Evolutionary conservation across 2,797 vertebrate genomes (phyloP).

Genomic region (Dendrocincla tyrannina): DNA sequence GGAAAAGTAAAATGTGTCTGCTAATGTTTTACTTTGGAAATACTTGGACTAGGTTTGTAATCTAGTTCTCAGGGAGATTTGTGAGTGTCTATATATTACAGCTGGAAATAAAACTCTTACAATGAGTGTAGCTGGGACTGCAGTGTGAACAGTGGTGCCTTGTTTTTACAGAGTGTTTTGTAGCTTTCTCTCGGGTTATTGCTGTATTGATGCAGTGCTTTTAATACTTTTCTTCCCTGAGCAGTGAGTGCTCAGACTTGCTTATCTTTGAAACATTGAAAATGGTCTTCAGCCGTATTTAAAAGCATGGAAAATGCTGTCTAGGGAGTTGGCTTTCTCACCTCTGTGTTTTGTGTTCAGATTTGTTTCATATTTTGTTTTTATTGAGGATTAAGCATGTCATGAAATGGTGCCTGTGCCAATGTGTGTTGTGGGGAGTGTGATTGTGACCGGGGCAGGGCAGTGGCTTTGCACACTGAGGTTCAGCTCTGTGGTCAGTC

Average conservation of each 20-base stretch:
- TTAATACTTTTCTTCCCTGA: not conserved
- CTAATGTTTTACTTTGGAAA: conserved; percentile 19
- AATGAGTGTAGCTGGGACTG: not conserved
- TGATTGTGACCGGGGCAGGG: not conserved
- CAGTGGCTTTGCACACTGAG: not conserved
- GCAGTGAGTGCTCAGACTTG: not conserved
- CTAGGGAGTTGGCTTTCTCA: conserved; percentile 14
- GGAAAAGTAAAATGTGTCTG: not conserved
- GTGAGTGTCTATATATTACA: conserved; percentile 15
- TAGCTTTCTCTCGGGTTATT: conserved; percentile 16
- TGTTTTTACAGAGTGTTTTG: conserved; percentile 46
- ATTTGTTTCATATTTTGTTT: conserved; percentile 6
- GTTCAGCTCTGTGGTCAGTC: not conserved
- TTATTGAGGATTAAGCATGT: not conserved
- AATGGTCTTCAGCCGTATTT: conserved; percentile 13
- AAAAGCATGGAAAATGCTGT: not conserved
- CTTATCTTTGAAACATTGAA: conserved; percentile 19
- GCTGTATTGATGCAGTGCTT: conserved; percentile 16
- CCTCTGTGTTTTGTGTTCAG: conserved; percentile 1
- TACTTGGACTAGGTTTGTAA: conserved; percentile 43
- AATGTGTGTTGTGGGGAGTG: not conserved
- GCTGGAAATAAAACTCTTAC: conserved; percentile 35
- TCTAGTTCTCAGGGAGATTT: conserved; percentile 21
- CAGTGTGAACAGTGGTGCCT: conserved; percentile 39
- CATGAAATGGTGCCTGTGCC: not conserved